Base-by-base conservation (phyloP, 2,797 vertebrate genomes). In the Gouania willdenowi region DNA sequence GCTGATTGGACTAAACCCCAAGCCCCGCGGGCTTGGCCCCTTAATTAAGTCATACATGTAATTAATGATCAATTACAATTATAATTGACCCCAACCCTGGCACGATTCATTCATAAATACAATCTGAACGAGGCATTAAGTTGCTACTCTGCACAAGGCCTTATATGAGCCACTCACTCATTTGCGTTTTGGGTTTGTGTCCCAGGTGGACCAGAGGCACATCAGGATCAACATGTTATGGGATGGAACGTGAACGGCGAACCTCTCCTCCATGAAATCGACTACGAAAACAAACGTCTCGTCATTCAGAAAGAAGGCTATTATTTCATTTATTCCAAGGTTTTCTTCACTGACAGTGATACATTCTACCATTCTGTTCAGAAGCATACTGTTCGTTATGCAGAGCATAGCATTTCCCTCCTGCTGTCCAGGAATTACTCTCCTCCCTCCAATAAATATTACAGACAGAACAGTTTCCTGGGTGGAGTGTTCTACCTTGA, bases 271-370 rank as follows among this genome's bases (percentile, higher is more conserved):
- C n/a, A 79, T 5, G 8, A 64, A 8, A 68, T 90, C 34, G 9
- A 6, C 10, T 86, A 84, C 62, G 26, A 4, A 4, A 0, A 82
- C 3, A 37, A 49, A 1, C 27, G 26, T 1, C 72, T 91, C 2
- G 3, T 73, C 16, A 60, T 87, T 19, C 32, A 60, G 44, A 54
- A 50, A 30, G 77, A 84, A 10, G 88, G 86, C 2, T 87, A 49
- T 50, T 91, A 90, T 63, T 80, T 69, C 2, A 41, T 90, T 23
- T 90, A 89, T 31, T 87, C 87, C 18, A 89, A 88, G 45, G 41
- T 91, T 30, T 64, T 26, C 29, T 89, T 82, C 45, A 2, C 0
- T 1, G 21, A 33, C 7, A 1, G 0, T 0, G 0, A 0, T 0
- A 0, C 0, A 0, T 87, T 85, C 52, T 1, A 6, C n/a, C 86